A percentile compares a stretch with the other conserved stretches of the same genome.
These are phyloP conservation scores for Macrocentrus cingulum DNA, from an alignment of 1,140 invertebrate genomes.

Conservation along the genomic window DNA sequence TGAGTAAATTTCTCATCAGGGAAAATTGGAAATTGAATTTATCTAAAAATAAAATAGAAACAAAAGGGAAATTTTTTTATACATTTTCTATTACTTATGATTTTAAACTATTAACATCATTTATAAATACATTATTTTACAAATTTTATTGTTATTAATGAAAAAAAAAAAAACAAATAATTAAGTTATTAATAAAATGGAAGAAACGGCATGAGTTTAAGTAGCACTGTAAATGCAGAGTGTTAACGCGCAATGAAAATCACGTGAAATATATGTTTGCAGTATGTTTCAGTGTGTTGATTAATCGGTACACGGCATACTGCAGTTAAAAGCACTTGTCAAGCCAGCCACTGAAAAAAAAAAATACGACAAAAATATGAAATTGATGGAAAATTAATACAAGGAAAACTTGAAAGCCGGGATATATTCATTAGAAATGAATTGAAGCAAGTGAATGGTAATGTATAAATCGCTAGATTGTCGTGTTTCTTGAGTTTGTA, in stretches of 20 bases:
- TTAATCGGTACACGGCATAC: conserved; percentile 43
- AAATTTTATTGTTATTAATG: no score
- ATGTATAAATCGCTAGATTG: background rate
- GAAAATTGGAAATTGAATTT: conserved; percentile 31
- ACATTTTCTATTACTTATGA: background rate
- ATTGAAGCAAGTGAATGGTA: background rate
- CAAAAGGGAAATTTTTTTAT: background rate
- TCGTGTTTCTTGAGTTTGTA: conserved; percentile 6
- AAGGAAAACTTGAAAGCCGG: background rate
- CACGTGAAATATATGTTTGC: background rate
- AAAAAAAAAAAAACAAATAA: no score
- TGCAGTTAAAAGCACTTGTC: conserved; percentile 57
- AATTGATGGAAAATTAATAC: conserved; percentile 4
- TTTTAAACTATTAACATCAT: background rate
- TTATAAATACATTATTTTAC: no score
- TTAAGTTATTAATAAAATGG: no score
- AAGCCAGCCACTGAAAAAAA: conserved; percentile 56
- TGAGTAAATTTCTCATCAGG: conserved; percentile 38
- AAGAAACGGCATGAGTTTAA: no score
- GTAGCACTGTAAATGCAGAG: background rate
- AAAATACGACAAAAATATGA: conserved; percentile 34
- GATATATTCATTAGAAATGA: background rate
- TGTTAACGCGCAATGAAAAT: background rate
- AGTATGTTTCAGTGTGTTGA: background rate
- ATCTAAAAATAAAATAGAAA: conserved; percentile 34